These are phyloP conservation scores for Pseudomyrmex flavicornis DNA, from an alignment of 1,140 invertebrate species.

Conservation along the genomic window DNA sequence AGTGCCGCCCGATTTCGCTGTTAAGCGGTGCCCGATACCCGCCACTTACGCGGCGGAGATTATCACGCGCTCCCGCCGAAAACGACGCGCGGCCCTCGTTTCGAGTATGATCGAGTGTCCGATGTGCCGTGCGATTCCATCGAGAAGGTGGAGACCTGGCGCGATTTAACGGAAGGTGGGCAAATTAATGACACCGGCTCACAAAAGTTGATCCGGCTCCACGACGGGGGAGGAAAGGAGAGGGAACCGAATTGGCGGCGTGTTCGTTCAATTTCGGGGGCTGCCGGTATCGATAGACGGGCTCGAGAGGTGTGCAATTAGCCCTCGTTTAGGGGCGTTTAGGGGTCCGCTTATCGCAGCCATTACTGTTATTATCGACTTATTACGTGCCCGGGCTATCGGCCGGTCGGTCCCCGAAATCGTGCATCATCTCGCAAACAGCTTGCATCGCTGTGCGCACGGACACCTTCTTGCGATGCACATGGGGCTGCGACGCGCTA, in stretches of 20 bases:
- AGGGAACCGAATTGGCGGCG: slow-evolving; percentile 39
- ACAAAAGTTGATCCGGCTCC: slow-evolving; percentile 58
- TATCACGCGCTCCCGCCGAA: slow-evolving; percentile 63
- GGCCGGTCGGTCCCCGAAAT: slow-evolving; percentile 26
- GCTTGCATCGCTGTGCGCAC: not conserved
- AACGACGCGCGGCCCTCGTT: slow-evolving; percentile 65
- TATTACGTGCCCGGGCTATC: slow-evolving; percentile 76
- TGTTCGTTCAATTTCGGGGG: slow-evolving; percentile 61
- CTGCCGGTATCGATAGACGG: slow-evolving; percentile 54
- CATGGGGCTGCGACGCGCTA: not conserved
- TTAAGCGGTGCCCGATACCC: slow-evolving; percentile 58
- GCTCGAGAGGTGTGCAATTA: slow-evolving; percentile 79
- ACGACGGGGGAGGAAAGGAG: slow-evolving; percentile 29
- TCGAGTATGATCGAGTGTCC: slow-evolving; percentile 50
- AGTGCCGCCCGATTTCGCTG: slow-evolving; percentile 55
- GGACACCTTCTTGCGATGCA: slow-evolving; percentile 24
- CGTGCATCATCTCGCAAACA: slow-evolving; percentile 10
- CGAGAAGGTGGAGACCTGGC: slow-evolving; percentile 26
- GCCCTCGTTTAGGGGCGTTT: slow-evolving; percentile 84
- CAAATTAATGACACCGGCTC: slow-evolving; percentile 79
- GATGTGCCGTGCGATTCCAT: slow-evolving; percentile 30
- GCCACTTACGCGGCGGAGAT: slow-evolving; percentile 69
- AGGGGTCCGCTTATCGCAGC: slow-evolving; percentile 81
- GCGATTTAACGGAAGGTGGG: slow-evolving; percentile 74
- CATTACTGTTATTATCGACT: slow-evolving; percentile 85